A percentile compares a stretch with the other conserved stretches of the same genome.
Evolutionary conservation across 2,888 invertebrate genomes (phyloP).

Genomic region (Limnephilus lunatus): DNA sequence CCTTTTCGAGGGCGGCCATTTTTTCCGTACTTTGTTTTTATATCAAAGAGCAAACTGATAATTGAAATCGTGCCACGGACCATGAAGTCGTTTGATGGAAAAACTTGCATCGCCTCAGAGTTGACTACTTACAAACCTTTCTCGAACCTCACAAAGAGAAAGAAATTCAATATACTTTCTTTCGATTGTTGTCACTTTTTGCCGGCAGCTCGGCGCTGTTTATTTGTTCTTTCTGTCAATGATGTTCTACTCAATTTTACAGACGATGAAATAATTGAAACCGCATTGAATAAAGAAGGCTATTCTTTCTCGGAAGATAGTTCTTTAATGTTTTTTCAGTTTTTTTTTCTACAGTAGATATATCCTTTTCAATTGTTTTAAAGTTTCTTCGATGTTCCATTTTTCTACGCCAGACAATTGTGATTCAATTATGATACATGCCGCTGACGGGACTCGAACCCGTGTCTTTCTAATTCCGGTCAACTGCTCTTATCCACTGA

Average conservation of each 20-base stretch:
- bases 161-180: neutral
- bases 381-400: neutral
- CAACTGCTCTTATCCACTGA: no score
- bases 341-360: neutral
- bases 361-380: neutral
- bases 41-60: conserved; percentile 25
- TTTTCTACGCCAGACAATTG: neutral
- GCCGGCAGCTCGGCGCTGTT: neutral
- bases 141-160: neutral
- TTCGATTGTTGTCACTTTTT: neutral
- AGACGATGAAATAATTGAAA: neutral
- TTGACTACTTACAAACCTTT: conserved; percentile 10
- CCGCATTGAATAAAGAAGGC: neutral
- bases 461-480: no score
- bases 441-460: no score
- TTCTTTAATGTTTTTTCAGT: neutral
- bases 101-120: conserved; percentile 20
- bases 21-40: conserved; percentile 44
- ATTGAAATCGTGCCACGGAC: conserved; percentile 40
- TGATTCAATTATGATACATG: no score
- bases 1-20: conserved; percentile 13
- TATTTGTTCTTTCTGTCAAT: neutral
- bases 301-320: neutral
- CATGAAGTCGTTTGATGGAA: conserved; percentile 30
- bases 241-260: no score